Base-by-base conservation (phyloP, 2,888 invertebrate species). In the Conistra vaccinii region DNA sequence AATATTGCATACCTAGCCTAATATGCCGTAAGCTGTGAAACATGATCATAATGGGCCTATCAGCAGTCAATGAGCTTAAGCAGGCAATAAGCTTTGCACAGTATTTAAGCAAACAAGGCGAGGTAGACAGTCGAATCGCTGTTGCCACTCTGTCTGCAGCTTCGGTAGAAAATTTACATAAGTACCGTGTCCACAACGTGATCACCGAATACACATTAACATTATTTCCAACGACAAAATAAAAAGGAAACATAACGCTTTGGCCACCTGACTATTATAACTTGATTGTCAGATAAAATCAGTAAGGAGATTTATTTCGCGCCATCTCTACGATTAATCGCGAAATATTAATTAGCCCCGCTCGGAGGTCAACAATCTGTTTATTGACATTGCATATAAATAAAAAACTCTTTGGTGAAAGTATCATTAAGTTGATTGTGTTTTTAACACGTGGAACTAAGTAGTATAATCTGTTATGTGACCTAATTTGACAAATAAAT, bases 71-170 rank as follows among this genome's bases (percentile, higher is more conserved):
- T 42, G 61, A 72, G 26, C 45, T 45, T 61, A 23, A 7, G 48
- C 48, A 48, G 23, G 7, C 23, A 57, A 65, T 48, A 66, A 72
- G 26, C 51, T 35, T 57, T 65, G 63, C n/a, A 57, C 12, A 62
- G 66, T 67, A 78, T 71, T 80, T 76, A 85, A 83, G 74, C 80
- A 80, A 86, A 88, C 72, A 75, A 55, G 73, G 63, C 68, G 66
- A 73, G 61, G 72, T 77, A 78, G 77, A 87, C 89, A 87, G 83
- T 85, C 88, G 85, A 81, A 86, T 83, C 66, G 42, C 61, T 88
- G 95, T 92, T 94, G 95, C 96, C 96, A 95, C 90, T 91, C 94
- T 94, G 96, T 96, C 96, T 96, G 92, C 91, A 93, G 80, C 85
- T 87, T 89, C 92, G 85, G 81, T 84, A 81, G 80, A 78, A 70